Conservation (phyloP, 2,797 vertebrate genomes). For the Bothrops alternatus region DNA sequence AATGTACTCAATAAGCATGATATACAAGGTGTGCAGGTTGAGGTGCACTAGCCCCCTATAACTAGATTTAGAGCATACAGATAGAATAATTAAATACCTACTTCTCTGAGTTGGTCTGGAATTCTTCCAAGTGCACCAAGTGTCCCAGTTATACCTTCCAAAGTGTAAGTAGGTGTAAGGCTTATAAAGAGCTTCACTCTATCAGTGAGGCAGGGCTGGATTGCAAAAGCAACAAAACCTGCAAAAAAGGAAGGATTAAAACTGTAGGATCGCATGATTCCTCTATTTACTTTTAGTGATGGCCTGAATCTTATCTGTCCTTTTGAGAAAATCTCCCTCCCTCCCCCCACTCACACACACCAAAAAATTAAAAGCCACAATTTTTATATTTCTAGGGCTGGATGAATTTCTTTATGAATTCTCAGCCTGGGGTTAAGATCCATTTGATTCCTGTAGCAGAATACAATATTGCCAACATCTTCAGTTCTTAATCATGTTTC, state of each 20-base stretch:
- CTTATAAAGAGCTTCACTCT: not conserved
- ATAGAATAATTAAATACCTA: not conserved
- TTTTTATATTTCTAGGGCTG: not conserved
- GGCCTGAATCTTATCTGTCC: not conserved
- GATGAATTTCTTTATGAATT: not conserved
- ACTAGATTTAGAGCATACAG: not conserved
- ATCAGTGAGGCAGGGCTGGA: not conserved
- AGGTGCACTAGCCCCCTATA: not conserved
- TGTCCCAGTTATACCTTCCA: not conserved
- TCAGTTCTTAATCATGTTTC: too few species aligned
- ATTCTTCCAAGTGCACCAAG: not conserved
- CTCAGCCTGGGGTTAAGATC: not conserved
- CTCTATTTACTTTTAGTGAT: not conserved
- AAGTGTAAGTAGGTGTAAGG: not conserved
- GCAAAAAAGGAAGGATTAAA: not conserved
- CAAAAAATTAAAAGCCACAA: not conserved
- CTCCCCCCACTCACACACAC: not conserved
- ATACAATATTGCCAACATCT: too few species aligned
- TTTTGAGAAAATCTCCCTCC: not conserved
- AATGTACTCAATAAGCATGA: not conserved
- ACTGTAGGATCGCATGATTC: not conserved
- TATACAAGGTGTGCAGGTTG: not conserved
- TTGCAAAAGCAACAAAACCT: not conserved
- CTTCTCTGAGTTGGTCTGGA: not conserved
- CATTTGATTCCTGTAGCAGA: too few species aligned